Evolutionary conservation across 2,113 vertebrate species (phyloP).

Genomic region (Morphnarchus princeps): DNA sequence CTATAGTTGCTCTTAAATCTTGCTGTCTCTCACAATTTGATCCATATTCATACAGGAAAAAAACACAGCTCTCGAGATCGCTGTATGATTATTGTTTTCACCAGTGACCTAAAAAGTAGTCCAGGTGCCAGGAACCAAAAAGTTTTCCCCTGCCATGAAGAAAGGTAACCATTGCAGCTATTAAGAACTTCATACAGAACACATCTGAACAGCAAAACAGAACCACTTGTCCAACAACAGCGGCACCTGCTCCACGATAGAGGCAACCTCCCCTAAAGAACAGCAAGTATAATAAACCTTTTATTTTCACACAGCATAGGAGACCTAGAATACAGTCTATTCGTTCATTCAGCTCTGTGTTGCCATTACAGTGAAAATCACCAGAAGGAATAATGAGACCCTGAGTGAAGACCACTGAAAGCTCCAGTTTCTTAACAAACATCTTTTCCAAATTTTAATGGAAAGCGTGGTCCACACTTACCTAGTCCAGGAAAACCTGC

Average conservation of each 20-base stretch:
- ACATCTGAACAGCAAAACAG: background rate
- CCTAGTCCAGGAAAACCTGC: background rate
- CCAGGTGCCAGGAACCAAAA: background rate
- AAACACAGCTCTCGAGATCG: background rate
- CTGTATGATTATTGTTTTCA: background rate
- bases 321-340: background rate
- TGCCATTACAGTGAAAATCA: background rate
- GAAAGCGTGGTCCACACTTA: background rate
- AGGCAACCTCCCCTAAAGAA: background rate
- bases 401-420: background rate
- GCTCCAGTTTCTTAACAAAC: background rate
- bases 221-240: background rate
- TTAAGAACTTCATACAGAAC: background rate
- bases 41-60: background rate
- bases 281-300: background rate
- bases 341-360: background rate
- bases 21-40: background rate
- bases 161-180: background rate
- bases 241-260: fast-evolving
- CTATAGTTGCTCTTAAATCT: background rate
- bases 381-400: background rate
- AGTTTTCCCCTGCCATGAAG: background rate
- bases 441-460: background rate
- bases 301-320: background rate
- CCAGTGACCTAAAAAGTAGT: background rate